Percentiles rank a stretch among this genome's conserved stretches.
These are phyloP conservation scores for Drosophila lacertosa DNA, from an alignment of 1,140 invertebrate species.

Conservation along the genomic window DNA sequence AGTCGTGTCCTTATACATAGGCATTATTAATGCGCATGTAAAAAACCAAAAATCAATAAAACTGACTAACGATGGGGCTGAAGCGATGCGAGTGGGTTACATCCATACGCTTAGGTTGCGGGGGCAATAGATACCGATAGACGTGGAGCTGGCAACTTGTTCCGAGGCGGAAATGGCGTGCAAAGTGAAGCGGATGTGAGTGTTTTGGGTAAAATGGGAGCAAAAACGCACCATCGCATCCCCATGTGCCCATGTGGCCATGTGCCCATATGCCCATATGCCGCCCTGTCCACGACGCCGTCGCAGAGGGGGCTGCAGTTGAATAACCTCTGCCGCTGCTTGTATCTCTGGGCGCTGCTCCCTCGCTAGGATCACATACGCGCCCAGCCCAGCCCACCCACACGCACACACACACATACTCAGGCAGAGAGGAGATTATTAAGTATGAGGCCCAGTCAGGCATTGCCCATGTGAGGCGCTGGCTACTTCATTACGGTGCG, in stretches of 20 bases:
- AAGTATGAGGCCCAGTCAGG: slow-evolving; percentile 77
- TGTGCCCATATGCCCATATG: too few relatives aligned
- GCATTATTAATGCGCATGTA: slow-evolving; percentile 68
- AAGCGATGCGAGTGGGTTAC: slow-evolving; percentile 18
- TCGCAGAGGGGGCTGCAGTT: slow-evolving; percentile 56
- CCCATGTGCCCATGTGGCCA: slow-evolving; percentile 25
- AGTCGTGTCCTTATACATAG: slow-evolving; percentile 10
- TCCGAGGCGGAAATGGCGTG: slow-evolving; percentile 74
- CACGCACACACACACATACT: slow-evolving; percentile 18
- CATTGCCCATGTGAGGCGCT: slow-evolving; percentile 76
- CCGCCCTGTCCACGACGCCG: slow-evolving; percentile 2
- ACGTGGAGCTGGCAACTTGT: slow-evolving; percentile 46
- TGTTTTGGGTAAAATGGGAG: slow-evolving; percentile 74
- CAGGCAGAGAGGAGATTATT: slow-evolving; percentile 64
- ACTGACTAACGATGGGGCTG: slow-evolving; percentile 49
- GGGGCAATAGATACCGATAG: slow-evolving; percentile 45
- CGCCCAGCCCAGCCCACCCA: slow-evolving; percentile 5
- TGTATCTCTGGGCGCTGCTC: slow-evolving; percentile 30
- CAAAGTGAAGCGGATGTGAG: slow-evolving; percentile 77
- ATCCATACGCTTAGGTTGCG: slow-evolving; percentile 33
- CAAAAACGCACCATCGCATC: slow-evolving; percentile 74
- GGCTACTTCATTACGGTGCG: slow-evolving; percentile 81
- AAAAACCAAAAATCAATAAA: slow-evolving; percentile 78
- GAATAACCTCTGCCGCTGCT: slow-evolving; percentile 69
- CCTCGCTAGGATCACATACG: slow-evolving; percentile 50